Evolutionary conservation across 2,797 vertebrate species (phyloP).

Genomic region (Crenichthys baileyi): DNA sequence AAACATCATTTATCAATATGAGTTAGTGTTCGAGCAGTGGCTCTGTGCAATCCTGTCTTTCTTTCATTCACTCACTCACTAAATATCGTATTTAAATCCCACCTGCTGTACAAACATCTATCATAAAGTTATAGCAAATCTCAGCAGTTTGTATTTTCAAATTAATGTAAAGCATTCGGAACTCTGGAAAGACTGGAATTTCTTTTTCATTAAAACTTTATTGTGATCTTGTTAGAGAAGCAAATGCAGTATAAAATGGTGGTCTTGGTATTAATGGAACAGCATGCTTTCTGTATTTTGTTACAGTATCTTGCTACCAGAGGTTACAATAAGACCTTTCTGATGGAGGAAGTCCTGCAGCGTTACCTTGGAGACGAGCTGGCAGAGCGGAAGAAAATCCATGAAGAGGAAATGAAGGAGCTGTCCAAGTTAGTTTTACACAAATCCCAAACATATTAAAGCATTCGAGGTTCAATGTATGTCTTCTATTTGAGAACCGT

Average conservation of each 20-base stretch:
- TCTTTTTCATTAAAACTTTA: background rate
- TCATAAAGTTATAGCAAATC: background rate
- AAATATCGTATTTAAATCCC: no score
- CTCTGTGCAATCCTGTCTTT: background rate
- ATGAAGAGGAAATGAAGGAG: conserved; percentile 93
- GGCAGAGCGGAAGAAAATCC: conserved; percentile 89
- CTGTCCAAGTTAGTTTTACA: conserved; percentile 86
- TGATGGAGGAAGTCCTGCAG: conserved; percentile 91
- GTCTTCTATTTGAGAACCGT: background rate
- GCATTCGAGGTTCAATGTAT: background rate
- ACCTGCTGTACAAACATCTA: no score
- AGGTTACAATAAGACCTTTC: conserved; percentile 88
- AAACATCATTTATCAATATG: background rate
- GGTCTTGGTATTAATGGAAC: background rate
- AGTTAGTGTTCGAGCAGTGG: no score
- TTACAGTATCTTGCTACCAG: conserved; percentile 89
- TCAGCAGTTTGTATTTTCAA: background rate
- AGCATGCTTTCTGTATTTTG: conserved; percentile 3
- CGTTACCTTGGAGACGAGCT: conserved; percentile 89
- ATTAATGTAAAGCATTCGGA: background rate
- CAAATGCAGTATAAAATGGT: background rate
- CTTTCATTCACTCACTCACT: no score
- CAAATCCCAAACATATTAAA: background rate
- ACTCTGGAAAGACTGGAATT: background rate
- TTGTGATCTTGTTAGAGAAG: background rate